Base-by-base conservation (phyloP, 1,140 invertebrate species). In the Formica exsecta region DNA sequence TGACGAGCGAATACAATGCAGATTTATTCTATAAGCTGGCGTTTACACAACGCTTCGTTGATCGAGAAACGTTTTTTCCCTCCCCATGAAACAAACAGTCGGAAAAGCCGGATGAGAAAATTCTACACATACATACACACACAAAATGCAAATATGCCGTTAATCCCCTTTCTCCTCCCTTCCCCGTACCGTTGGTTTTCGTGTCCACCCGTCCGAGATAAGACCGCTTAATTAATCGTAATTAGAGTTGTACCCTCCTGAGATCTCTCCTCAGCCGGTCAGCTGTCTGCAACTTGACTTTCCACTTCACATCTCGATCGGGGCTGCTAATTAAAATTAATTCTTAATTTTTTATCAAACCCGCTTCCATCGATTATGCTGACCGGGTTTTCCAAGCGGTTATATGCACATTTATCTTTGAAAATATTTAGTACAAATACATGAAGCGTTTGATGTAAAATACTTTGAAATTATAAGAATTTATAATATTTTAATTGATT, bases 241-340 rank as follows among this genome's bases (percentile, higher is more conserved):
- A 83, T 83, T 83, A 74, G 25, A 74, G 25, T 83, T 61, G 68
- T 83, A 61, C 25, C 38, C 54, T 73, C 79, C 5, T 25, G 38
- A 81, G 54, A 73, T 62, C 68, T 62, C 68, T 71, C 25, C 59
- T 71, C 36, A 41, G 19, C 48, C 64, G 66, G 19, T 54, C 41
- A 22, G 51, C 68, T 36, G 51, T 66, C 62, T 74, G 54, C 54
- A 61, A 74, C 54, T 74, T 61, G 51, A 44, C 79, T 61, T 73
- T 73, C 38, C 13, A 29, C 54, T 64, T 73, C 51, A 51, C 51
- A 38, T 81, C 51, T 48, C 54, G 25, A 73, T 80, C 65, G 36
- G 22, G 13, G 8, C 13, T 57, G 77, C 48, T 80, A 70, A 80
- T 80, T 80, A 80, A 80, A 80, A 80, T 80, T 70, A 80, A 80